phyloP scores from a whole-genome alignment of 2,113 vertebrate species.

The Nothocercus julius region DNA sequence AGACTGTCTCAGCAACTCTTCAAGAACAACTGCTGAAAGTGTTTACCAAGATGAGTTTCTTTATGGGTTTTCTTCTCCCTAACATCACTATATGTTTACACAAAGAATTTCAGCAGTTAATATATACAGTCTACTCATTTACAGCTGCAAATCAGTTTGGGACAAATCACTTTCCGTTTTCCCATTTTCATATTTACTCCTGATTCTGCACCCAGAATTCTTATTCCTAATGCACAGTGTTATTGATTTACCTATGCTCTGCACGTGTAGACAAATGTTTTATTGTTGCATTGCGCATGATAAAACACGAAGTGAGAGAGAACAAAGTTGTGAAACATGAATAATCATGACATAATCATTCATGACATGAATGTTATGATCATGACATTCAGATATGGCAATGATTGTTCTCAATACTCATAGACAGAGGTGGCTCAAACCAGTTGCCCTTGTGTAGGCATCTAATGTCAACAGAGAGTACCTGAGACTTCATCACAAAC shows the following conservation, averaged over 20 bases:
- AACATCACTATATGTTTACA: not conserved
- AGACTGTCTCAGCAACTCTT: not conserved
- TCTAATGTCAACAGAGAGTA: not conserved
- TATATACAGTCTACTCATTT: not conserved
- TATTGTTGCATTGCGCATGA: not conserved
- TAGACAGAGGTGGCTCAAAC: not conserved
- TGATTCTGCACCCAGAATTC: not conserved
- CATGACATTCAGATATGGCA: not conserved
- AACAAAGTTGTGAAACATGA: not conserved
- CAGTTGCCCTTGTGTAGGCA: not conserved
- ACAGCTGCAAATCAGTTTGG: not conserved
- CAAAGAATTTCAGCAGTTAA: not conserved
- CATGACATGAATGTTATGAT: too few relatives aligned
- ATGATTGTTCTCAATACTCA: not conserved
- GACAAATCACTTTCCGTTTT: not conserved
- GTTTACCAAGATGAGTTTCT: not conserved
- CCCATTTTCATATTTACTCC: not conserved
- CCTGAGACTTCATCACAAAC: not conserved
- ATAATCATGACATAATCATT: not conserved
- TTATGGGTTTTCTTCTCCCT: not conserved
- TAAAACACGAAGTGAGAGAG: not conserved
- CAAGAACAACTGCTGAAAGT: not conserved
- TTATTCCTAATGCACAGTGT: not conserved
- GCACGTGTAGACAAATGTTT: not conserved
- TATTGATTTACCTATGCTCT: not conserved